Base-by-base conservation (phyloP, 1,140 invertebrate genomes). In the Tetramorium alpestre region DNA sequence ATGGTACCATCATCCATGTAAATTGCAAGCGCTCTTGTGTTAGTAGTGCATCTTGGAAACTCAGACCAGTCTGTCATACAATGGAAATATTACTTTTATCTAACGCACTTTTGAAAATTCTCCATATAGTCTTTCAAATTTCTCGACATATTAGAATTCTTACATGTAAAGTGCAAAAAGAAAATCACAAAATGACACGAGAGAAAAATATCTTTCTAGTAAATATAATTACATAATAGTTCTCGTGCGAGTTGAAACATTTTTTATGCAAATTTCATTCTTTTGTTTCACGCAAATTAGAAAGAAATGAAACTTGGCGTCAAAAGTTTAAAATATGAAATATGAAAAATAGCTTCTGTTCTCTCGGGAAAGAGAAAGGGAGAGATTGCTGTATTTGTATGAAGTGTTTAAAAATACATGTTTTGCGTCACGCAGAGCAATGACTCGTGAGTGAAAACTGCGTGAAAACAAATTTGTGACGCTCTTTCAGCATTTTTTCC, bases 71-170 rank as follows among this genome's bases (percentile, higher is more conserved):
- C 51, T 10, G 33, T 22, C 13, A 18, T 18, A 16, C 22, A 8
- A 76, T 76, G 5, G 22, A 44, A 76, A 60, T 60, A 60, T 41
- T 58, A 58, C 7, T 76, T 76, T 60, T 76, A 44, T n/a, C 54
- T 60, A 60, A 25, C 5, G 18, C 49, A 22, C 5, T 0, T 28
- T 76, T 25, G 16, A 41, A 41, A 44, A 76, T 44, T 76, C 7
- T 18, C 4, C 7, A 44, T 6, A 44, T 3, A 1, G 1, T 76
- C 44, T 76, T 44, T 76, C 8, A 18, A 60, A 6, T 60, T 60
- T 0, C n/a, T 58, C 38, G 11, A 56, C 33, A 56, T 22, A 5
- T 41, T 58, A n/a, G 25, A 33, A 10, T 10, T 73, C 16, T 72
- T 22, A 10, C 2, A 25, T 3, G 0, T 7, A 58, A 7, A 58